Evolutionary conservation across 2,888 invertebrate genomes (phyloP).

Genomic region (Rhingia rostrata): DNA sequence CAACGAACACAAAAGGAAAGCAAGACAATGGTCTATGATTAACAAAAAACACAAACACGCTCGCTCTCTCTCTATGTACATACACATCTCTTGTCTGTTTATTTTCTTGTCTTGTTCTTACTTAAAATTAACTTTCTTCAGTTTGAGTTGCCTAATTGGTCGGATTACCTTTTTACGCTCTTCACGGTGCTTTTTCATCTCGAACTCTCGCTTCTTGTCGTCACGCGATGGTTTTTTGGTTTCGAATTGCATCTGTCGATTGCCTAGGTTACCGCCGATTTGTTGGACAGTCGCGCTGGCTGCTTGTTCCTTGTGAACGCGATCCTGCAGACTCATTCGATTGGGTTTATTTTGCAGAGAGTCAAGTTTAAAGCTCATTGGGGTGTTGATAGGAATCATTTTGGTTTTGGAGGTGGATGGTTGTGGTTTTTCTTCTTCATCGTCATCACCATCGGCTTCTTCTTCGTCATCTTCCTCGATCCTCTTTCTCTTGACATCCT

Average conservation of each 20-base stretch:
- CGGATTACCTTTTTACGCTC: constrained; percentile 88
- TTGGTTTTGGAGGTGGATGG: constrained; percentile 82
- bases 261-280: constrained; percentile 87
- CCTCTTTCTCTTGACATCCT: constrained; percentile 82
- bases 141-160: constrained; percentile 83
- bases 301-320: constrained; percentile 86
- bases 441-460: constrained; percentile 78
- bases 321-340: constrained; percentile 86
- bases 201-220: constrained; percentile 85
- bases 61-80: constrained; percentile 1
- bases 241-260: constrained; percentile 91
- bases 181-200: constrained; percentile 87
- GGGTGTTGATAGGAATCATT: constrained; percentile 86
- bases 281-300: constrained; percentile 80
- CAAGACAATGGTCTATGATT: constrained; percentile 36
- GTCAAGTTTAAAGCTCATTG: constrained; percentile 86
- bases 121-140: constrained; percentile 82
- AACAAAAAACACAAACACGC: constrained; percentile 31
- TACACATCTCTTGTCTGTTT: not conserved
- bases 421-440: constrained; percentile 76
- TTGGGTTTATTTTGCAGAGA: constrained; percentile 76
- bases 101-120: constrained; percentile 65
- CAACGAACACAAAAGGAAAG: constrained; percentile 3
- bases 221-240: constrained; percentile 85
- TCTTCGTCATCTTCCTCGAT: constrained; percentile 78